Conservation (phyloP, 1,140 invertebrate genomes). For the Drosophila chauvacae region DNA sequence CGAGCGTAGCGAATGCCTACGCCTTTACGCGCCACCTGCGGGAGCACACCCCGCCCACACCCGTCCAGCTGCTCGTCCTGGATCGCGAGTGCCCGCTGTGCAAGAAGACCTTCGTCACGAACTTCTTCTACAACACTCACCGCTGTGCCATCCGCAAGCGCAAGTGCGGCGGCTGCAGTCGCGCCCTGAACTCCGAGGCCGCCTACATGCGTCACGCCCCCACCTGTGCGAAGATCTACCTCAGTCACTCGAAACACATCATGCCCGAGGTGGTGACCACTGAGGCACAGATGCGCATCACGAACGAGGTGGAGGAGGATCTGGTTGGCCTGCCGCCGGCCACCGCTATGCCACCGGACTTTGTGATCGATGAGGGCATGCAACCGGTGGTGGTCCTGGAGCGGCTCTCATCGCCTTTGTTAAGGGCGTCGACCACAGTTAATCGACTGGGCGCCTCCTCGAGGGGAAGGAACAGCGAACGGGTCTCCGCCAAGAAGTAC, state of each 20-base stretch:
- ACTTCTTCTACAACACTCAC: conserved; percentile 79
- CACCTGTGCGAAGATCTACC: conserved; percentile 67
- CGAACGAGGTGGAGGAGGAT: conserved; percentile 68
- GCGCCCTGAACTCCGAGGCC: conserved; percentile 45
- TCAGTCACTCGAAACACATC: conserved; percentile 74
- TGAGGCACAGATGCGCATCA: conserved; percentile 68
- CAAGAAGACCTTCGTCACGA: conserved; percentile 72
- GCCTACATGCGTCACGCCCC: conserved; percentile 73
- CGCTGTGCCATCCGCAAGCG: conserved; percentile 72
- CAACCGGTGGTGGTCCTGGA: conserved; percentile 71
- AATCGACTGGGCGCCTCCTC: conserved; percentile 29
- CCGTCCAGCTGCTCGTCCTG: conserved; percentile 56
- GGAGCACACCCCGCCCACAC: conserved; percentile 58
- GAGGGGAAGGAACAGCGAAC: conserved; percentile 45
- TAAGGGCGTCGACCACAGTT: conserved; percentile 21
- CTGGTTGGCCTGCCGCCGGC: conserved; percentile 8
- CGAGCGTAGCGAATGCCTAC: conserved; percentile 59
- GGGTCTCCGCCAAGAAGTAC: conserved; percentile 72
- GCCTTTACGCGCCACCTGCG: conserved; percentile 68
- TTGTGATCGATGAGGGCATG: conserved; percentile 58
- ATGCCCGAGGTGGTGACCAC: conserved; percentile 53
- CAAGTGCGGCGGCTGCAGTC: conserved; percentile 75
- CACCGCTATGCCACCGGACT: conserved; percentile 20
- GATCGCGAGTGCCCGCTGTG: conserved; percentile 77
- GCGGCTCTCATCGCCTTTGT: conserved; percentile 59